Conservation (phyloP, 2,797 vertebrate species). For the Anguilla obscura region DNA sequence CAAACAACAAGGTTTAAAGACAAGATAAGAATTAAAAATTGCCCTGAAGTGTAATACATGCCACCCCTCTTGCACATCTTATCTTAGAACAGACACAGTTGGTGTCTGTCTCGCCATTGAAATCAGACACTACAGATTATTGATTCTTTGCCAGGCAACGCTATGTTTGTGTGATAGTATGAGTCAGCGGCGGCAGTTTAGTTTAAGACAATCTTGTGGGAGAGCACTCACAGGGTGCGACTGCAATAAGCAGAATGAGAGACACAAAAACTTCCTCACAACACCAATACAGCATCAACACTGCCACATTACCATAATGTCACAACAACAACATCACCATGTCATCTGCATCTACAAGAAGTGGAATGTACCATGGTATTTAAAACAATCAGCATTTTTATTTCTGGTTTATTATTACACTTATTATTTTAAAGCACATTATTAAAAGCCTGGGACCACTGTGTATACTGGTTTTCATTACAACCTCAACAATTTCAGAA, state of each 20-base stretch:
- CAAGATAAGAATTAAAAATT: not conserved
- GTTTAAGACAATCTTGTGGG: constrained; percentile 32
- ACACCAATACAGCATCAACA: not conserved
- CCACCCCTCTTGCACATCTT: not conserved
- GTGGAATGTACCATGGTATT: not conserved
- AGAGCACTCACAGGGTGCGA: not conserved
- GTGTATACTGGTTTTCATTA: too few species aligned
- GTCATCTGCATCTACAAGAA: not conserved
- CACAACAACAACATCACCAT: not conserved
- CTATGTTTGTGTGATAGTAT: constrained; percentile 61
- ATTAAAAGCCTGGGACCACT: not conserved
- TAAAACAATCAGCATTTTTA: not conserved
- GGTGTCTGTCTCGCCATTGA: not conserved
- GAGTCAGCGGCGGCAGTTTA: constrained; percentile 35
- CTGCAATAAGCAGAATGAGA: not conserved
- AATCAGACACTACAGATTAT: constrained; percentile 58
- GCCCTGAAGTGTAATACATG: not conserved
- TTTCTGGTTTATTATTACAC: not conserved
- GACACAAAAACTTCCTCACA: constrained; percentile 25
- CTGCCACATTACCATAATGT: not conserved
- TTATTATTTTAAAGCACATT: not conserved
- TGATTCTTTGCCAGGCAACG: constrained; percentile 59
- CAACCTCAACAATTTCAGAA: too few species aligned
- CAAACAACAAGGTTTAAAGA: not conserved
- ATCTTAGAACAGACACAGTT: not conserved